Evolutionary conservation across 2,797 vertebrate species (phyloP), one percentile per base, ranked within the genome.

Genomic region (Gallinago nigripennis): DNA sequence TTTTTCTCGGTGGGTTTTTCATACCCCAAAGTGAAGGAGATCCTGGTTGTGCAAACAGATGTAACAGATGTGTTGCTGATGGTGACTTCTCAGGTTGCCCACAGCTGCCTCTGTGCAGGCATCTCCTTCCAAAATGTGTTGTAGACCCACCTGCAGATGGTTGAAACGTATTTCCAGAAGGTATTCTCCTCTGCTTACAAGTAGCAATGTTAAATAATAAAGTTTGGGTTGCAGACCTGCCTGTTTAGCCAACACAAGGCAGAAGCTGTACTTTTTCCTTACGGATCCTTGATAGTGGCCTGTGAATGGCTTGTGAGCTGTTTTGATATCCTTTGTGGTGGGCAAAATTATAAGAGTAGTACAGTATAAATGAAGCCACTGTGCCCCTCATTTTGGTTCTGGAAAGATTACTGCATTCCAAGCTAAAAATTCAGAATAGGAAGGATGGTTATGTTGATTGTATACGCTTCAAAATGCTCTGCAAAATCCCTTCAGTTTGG

Each of bases 261-360:
- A 63, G 33, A 41, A 51, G 27, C 15, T 53, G 1, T 0, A 0
- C 25, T 54, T 63, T 56, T 46, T 13, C 11, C 12, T 30, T 41
- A 16, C 3, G 3, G 39, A 14, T 28, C 39, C 24, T 53, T 35
- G 8, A 8, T 24, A 2, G 5, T 63, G 41, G 53, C 28, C 15
- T 63, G 3, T 39, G 31, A 37, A 17, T 58, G 50, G 31, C 23
- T 33, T 18, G 11, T 37, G 35, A 71, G 48, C 35, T 2, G 1
- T 31, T 60, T 65, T 25, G 28, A 24, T 64, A 12, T 2, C 14
- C 16, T 66, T 39, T 13, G 7, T 51, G 25, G 30, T 57, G 30
- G 51, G 45, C n/a, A 11, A 6, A 27, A 20, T 50, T 7, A 1
- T 21, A 3, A 3, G 1, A 5, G 6, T 16, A 51, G 43, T 23